A percentile compares a stretch with the other conserved stretches of the same genome.
These are phyloP conservation scores for Lepidotrigona ventralis DNA, from an alignment of 1,140 invertebrate species.

Conservation along the genomic window DNA sequence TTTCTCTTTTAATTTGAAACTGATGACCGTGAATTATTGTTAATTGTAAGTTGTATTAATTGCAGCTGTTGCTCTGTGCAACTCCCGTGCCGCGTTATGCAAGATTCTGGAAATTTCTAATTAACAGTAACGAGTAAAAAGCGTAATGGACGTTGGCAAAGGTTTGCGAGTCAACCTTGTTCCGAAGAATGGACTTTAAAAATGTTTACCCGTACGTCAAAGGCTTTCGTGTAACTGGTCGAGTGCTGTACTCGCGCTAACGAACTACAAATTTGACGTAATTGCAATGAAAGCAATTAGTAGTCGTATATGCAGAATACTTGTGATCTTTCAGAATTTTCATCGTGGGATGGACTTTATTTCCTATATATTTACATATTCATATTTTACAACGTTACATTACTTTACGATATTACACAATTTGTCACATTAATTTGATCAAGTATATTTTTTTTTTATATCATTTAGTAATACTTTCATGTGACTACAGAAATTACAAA, in stretches of 20 bases:
- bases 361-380: neutral
- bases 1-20: neutral
- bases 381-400: no score
- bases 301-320: neutral
- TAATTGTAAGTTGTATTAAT: neutral
- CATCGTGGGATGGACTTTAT: neutral
- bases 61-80: neutral
- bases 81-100: neutral
- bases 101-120: neutral
- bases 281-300: neutral
- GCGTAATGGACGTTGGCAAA: neutral
- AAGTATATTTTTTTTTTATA: no score
- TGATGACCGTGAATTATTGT: neutral
- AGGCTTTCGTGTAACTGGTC: neutral
- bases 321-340: neutral
- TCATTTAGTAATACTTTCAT: no score
- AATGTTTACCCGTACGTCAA: constrained; percentile 6
- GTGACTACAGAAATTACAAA: no score
- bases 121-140: constrained; percentile 9
- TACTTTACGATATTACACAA: no score
- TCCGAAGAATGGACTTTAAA: neutral
- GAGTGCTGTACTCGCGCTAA: neutral
- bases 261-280: neutral
- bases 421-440: no score
- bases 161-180: neutral